A percentile compares a stretch with the other conserved stretches of the same genome.
phyloP scores from a whole-genome alignment of 2,888 invertebrate genomes.

The Ashinkailepas kermadecensis region DNA sequence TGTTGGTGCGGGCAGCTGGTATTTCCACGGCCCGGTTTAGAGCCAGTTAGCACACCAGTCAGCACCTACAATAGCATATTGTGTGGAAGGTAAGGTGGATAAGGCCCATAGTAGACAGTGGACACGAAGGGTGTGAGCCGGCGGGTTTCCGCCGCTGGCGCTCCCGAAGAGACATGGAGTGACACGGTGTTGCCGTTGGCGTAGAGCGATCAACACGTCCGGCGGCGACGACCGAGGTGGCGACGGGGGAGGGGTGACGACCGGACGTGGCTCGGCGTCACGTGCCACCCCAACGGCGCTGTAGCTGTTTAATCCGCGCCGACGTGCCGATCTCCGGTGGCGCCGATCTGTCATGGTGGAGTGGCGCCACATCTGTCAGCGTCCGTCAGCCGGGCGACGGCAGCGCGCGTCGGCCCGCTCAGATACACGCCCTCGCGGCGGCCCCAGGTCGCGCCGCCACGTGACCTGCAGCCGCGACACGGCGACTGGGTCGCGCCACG shows the following conservation, averaged over 20 bases:
- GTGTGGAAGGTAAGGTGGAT: too few species aligned
- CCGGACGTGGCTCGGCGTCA: not conserved
- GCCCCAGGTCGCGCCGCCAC: not conserved
- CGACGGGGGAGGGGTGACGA: not conserved
- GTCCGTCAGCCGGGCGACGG: not conserved
- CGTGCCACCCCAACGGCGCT: too few species aligned
- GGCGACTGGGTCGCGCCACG: not conserved
- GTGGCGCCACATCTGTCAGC: not conserved
- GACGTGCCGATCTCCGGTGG: conserved; percentile 3
- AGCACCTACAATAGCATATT: too few species aligned
- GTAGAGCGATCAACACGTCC: too few species aligned
- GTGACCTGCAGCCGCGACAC: not conserved
- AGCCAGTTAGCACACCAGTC: too few species aligned
- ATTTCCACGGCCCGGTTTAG: too few species aligned
- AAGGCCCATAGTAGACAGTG: too few species aligned
- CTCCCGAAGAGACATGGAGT: too few species aligned
- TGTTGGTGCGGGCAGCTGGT: too few species aligned
- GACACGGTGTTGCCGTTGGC: too few species aligned
- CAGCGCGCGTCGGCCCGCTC: not conserved
- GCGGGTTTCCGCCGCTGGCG: too few species aligned
- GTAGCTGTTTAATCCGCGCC: not conserved
- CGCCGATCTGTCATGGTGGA: not conserved
- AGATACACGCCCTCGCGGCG: not conserved
- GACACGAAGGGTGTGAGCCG: too few species aligned
- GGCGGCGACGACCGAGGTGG: not conserved